Evolutionary conservation across 2,113 vertebrate genomes (phyloP), one percentile per base, ranked within the genome.

Genomic region (Silurus meridionalis): DNA sequence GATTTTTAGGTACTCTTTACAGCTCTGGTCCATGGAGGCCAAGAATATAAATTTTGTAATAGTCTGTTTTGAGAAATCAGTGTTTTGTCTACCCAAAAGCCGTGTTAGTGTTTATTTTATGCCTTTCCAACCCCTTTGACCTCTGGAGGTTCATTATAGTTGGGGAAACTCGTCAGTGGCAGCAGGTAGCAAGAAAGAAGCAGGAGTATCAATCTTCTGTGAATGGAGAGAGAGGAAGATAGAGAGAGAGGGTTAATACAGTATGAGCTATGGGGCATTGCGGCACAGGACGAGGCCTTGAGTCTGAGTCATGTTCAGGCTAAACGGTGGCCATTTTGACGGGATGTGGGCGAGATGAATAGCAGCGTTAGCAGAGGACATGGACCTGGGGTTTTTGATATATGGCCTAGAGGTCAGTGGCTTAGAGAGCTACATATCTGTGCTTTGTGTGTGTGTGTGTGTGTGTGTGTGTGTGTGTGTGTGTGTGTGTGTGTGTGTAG

Each of bases 351-450:
- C 37, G 87, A 91, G 91, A 91, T 86, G 81, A 88, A 91, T 89
- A 69, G 82, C 66, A 37, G 89, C 81, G 89, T 90, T 90, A 90
- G 83, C 75, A 75, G 83, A 85, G 72, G 87, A 88, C 83, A 90
- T 61, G 63, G 72, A 66, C 60, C 13, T 71, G 83, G 87, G 67
- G 72, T 83, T 88, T 89, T 78, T 91, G 87, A 91, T 90, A 92
- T 92, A 94, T 92, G 89, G 92, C 92, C 87, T 37, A 87, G 87
- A 90, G 93, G 92, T 94, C 92, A 93, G 91, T 88, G 84, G 77
- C 84, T 87, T 83, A 77, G 78, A 58, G 66, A 82, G 88, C 83
- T 57, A 28, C 57, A 77, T 25, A 78, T 79, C 67, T 77, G 74
- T 72, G 83, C 1, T n/a, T n/a, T 55, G 57, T 60, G 82, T 50